A percentile compares a stretch with the other conserved stretches of the same genome.
These are phyloP conservation scores for Notiomystis cincta DNA, from an alignment of 2,113 vertebrate genomes.

Conservation along the genomic window DNA sequence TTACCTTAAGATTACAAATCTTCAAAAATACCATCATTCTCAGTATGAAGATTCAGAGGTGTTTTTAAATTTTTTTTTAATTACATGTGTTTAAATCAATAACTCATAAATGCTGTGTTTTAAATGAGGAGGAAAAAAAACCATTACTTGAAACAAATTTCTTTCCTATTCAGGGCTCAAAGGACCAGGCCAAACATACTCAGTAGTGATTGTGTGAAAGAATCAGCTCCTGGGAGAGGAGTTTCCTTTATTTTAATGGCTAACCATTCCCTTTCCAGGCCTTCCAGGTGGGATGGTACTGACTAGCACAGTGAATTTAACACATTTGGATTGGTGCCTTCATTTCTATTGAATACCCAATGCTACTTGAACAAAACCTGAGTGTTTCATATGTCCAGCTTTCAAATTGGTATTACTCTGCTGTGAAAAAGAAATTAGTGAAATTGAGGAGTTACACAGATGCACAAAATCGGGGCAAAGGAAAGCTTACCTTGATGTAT, in stretches of 20 bases:
- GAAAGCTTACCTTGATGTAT: background rate
- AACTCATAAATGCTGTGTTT: background rate
- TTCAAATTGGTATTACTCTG: background rate
- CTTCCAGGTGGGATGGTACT: background rate
- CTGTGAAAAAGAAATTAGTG: background rate
- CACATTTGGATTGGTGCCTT: background rate
- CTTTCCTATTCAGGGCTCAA: background rate
- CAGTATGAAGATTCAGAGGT: background rate
- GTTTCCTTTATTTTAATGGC: background rate
- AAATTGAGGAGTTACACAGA: background rate
- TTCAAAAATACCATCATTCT: background rate
- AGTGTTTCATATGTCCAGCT: background rate
- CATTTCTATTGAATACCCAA: background rate
- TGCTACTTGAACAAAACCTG: background rate
- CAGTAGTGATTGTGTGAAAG: background rate
- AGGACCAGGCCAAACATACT: background rate
- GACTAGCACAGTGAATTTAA: background rate
- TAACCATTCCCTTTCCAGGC: background rate
- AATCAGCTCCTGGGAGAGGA: background rate
- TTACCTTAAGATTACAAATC: background rate
- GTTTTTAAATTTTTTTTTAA: fast-evolving
- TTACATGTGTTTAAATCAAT: background rate
- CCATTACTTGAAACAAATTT: background rate
- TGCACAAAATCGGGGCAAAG: background rate
- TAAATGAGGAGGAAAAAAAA: background rate